Conservation (phyloP, 2,888 invertebrate genomes). For the Ophion slaviceki region DNA sequence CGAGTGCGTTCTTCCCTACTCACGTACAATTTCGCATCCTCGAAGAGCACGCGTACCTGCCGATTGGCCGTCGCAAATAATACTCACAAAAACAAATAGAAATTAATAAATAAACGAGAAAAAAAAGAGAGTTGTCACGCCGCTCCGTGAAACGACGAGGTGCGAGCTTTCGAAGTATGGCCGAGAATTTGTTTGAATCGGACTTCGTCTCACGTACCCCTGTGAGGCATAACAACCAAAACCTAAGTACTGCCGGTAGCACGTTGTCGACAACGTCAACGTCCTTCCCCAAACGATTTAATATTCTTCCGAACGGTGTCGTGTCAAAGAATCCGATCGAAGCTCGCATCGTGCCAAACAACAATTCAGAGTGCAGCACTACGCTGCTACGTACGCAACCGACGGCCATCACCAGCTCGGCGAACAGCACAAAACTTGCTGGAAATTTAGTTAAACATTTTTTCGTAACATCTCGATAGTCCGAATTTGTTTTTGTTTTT, state of each 20-base stretch:
- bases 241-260: slow-evolving; percentile 89
- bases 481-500: slow-evolving; percentile 34
- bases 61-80: not conserved
- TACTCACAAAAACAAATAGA: slow-evolving; percentile 14
- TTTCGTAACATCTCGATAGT: slow-evolving; percentile 67
- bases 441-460: slow-evolving; percentile 71
- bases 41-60: not conserved
- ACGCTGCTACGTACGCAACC: slow-evolving; percentile 82
- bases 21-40: not conserved
- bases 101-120: slow-evolving; percentile 31
- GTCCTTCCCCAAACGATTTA: slow-evolving; percentile 92
- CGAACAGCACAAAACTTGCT: slow-evolving; percentile 80
- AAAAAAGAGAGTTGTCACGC: not conserved
- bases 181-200: slow-evolving; percentile 54
- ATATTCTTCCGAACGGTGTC: slow-evolving; percentile 91
- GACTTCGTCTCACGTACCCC: slow-evolving; percentile 79
- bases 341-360: slow-evolving; percentile 88
- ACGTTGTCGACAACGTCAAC: slow-evolving; percentile 89
- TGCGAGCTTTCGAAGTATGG: slow-evolving; percentile 29
- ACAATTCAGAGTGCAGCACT: slow-evolving; percentile 87
- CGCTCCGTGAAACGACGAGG: slow-evolving; percentile 31
- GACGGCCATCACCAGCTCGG: slow-evolving; percentile 79
- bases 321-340: slow-evolving; percentile 92
- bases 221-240: slow-evolving; percentile 85
- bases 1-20: no score